These are phyloP conservation scores for Amiota mariae DNA, from an alignment of 2,888 invertebrate species.

Conservation along the genomic window DNA sequence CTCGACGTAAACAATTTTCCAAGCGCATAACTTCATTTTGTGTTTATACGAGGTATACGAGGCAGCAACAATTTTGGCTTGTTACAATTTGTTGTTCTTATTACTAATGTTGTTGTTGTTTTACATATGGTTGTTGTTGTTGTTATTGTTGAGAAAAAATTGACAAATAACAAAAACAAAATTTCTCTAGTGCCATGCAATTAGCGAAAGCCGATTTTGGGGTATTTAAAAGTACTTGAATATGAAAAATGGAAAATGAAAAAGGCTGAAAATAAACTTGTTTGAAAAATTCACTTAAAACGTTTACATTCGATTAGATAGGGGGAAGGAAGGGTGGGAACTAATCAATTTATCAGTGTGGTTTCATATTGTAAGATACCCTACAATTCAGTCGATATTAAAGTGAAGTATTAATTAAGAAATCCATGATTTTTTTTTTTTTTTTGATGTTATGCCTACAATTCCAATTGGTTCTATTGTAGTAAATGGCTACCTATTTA, in stretches of 20 bases:
- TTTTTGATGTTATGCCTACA: too few relatives aligned
- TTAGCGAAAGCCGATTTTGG: conserved; percentile 9
- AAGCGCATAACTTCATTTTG: conserved; percentile 29
- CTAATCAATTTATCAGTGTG: too few relatives aligned
- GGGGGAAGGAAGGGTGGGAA: too few relatives aligned
- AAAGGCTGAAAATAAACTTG: background rate
- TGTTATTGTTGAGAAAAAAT: background rate
- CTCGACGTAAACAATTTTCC: conserved; percentile 5
- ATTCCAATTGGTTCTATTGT: too few relatives aligned
- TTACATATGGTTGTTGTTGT: too few relatives aligned
- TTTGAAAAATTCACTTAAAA: too few relatives aligned
- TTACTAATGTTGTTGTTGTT: conserved; percentile 6
- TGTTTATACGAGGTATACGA: background rate
- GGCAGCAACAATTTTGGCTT: background rate
- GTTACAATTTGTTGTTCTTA: conserved; percentile 37
- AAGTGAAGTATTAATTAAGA: too few relatives aligned
- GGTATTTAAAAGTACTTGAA: conserved; percentile 27
- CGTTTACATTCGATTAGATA: too few relatives aligned
- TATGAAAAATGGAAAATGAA: conserved; percentile 32
- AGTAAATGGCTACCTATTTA: too few relatives aligned
- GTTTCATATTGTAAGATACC: too few relatives aligned
- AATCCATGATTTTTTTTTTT: too few relatives aligned
- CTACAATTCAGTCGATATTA: too few relatives aligned
- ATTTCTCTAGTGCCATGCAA: background rate
- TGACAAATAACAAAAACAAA: background rate